phyloP scores from a whole-genome alignment of 1,140 invertebrate species.

The Pectinophora gossypiella region DNA sequence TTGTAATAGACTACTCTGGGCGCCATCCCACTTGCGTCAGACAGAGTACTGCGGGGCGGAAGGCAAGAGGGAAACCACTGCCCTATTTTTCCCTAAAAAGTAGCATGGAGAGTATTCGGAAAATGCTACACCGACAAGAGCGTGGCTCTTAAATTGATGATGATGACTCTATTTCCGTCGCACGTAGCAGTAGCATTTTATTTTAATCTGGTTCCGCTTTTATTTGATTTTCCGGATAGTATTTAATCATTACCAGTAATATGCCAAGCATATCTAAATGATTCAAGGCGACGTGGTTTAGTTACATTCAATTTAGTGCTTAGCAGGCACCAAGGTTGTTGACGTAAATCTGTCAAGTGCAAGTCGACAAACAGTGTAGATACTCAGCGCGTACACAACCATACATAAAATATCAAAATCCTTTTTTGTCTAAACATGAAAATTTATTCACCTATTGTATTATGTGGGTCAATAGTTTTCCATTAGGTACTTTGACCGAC shows the following conservation, averaged over 20 bases:
- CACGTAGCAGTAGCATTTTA: too few relatives aligned
- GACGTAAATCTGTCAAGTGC: background rate
- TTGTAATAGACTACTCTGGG: too few relatives aligned
- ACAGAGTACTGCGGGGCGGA: too few relatives aligned
- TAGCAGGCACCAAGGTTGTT: background rate
- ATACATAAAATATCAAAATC: background rate
- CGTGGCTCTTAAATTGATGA: too few relatives aligned
- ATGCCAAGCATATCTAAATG: background rate
- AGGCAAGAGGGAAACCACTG: too few relatives aligned
- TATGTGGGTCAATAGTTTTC: slow-evolving; percentile 54
- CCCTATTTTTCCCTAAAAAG: too few relatives aligned
- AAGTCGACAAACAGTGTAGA: background rate
- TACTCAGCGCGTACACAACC: background rate
- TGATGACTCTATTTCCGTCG: too few relatives aligned
- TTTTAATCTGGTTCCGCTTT: background rate
- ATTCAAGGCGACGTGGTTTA: background rate
- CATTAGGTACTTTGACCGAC: slow-evolving; percentile 22
- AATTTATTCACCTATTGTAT: slow-evolving; percentile 62
- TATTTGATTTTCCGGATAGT: background rate
- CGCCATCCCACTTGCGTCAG: too few relatives aligned
- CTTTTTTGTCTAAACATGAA: slow-evolving; percentile 50
- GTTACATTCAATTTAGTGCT: background rate
- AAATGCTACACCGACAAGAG: too few relatives aligned
- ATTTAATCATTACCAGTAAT: too few relatives aligned
- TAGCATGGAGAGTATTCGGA: too few relatives aligned